These are phyloP conservation scores for Heterotilapia buettikoferi DNA, from an alignment of 2,113 vertebrate genomes.

Conservation along the genomic window DNA sequence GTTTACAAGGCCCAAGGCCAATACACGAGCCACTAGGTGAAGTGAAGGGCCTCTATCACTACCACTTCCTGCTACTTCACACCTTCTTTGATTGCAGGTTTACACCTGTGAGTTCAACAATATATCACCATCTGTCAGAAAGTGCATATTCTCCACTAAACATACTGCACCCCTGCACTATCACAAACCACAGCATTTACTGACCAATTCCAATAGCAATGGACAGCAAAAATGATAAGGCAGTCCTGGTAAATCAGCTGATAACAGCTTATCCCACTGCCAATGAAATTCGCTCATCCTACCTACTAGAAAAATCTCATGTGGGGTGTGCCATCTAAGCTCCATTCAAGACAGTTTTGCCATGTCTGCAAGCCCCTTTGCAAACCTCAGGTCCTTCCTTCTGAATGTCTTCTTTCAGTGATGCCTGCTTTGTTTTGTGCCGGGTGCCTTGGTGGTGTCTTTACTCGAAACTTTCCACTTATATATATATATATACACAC, in stretches of 20 bases:
- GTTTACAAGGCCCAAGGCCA: slow-evolving; percentile 8
- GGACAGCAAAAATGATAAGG: background rate
- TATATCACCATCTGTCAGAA: background rate
- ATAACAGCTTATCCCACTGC: background rate
- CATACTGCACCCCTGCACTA: background rate
- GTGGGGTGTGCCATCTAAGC: background rate
- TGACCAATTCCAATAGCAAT: background rate
- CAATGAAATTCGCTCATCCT: background rate
- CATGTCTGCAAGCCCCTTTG: background rate
- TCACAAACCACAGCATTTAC: background rate
- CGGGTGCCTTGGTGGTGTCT: background rate
- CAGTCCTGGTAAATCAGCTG: background rate
- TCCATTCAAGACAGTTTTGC: background rate
- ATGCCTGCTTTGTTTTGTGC: background rate
- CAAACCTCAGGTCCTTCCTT: background rate
- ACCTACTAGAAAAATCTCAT: background rate
- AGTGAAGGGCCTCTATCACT: background rate
- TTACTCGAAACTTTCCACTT: background rate
- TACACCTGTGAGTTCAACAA: background rate
- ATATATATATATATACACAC: fast-evolving
- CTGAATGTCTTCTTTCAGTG: background rate
- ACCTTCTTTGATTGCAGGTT: background rate
- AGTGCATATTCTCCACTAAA: background rate
- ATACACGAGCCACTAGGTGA: background rate
- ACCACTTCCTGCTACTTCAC: background rate